phyloP scores from a whole-genome alignment of 2,113 vertebrate species.

The Ginglymostoma cirratum region DNA sequence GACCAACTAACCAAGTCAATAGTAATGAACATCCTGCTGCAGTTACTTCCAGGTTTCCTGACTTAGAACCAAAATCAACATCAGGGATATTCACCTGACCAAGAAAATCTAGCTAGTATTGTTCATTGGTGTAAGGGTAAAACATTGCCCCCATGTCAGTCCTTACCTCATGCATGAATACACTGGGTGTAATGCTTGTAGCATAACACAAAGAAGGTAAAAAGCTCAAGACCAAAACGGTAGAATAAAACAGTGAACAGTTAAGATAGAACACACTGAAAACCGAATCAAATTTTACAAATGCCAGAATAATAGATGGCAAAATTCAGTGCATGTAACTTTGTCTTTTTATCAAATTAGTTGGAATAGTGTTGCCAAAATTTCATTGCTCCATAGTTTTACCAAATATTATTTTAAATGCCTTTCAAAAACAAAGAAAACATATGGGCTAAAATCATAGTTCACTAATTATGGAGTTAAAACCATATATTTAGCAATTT shows the following conservation, averaged over 20 bases:
- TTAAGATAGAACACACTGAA: not conserved
- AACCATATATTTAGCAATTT: not conserved
- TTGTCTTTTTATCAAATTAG: not conserved
- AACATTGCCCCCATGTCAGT: not conserved
- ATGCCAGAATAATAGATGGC: not conserved
- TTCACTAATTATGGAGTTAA: conserved; percentile 13
- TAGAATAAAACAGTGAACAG: not conserved
- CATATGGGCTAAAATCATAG: conserved; percentile 20
- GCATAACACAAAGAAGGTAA: not conserved
- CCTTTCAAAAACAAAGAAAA: not conserved
- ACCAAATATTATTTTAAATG: not conserved
- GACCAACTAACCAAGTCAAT: not conserved
- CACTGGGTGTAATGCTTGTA: not conserved
- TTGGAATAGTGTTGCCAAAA: not conserved
- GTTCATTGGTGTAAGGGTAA: not conserved
- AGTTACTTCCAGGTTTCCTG: not conserved
- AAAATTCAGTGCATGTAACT: not conserved
- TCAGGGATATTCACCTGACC: not conserved
- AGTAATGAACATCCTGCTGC: not conserved
- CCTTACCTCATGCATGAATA: not conserved
- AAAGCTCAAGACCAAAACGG: not conserved
- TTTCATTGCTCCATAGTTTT: not conserved
- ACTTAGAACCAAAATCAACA: not conserved
- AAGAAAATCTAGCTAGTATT: not conserved
- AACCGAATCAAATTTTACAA: not conserved